Base-by-base conservation (phyloP, 2,797 vertebrate species). In the Melopsittacus undulatus region DNA sequence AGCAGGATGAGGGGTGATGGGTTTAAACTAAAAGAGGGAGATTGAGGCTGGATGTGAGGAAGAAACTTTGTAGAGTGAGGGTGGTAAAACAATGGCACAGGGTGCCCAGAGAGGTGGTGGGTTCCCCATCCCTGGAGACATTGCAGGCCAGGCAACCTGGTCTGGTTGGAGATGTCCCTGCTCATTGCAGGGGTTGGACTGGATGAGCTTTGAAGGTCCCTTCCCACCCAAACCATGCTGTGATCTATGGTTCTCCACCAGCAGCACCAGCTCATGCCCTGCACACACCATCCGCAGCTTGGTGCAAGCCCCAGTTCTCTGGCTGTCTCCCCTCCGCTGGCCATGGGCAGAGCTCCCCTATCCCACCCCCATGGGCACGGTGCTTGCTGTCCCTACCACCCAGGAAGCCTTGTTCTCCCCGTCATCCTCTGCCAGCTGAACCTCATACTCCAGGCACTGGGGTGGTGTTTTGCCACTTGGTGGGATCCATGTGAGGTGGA, bases 401-500 rank as follows among this genome's bases (percentile, higher is more conserved):
- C 97, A 97, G 48, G 83, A 66, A 42, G 83, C 63, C 34, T 92
- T 26, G 61, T 95, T 61, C 6, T 54, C 19, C 9, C 48, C 56
- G 3, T 9, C 29, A 1, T 79, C 92, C 73, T 97, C 97, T 13
- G 90, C 93, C 85, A 96, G 66, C 45, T 97, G 80, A 66, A 98
- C 70, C 95, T 98, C 97, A 3, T 98, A 98, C 91, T 97, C 92
- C 49, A 98, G 95, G 92, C 98, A 98, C 17, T 94, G 95, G 21
- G 78, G 24, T 0, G 98, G 98, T 0, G 96, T 89, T 30, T 87
- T 91, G 0, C 97, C 96, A 3, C 48, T 81, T 1, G 98, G 97
- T 0, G 94, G 66, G 11, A 75, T 95, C 98, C 98, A 98, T 2
- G 56, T 68, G 83, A 97, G 34, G 1, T 11, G 91, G 16, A 98